Conservation (phyloP, 2,113 vertebrate species). For the Panthera leo region DNA sequence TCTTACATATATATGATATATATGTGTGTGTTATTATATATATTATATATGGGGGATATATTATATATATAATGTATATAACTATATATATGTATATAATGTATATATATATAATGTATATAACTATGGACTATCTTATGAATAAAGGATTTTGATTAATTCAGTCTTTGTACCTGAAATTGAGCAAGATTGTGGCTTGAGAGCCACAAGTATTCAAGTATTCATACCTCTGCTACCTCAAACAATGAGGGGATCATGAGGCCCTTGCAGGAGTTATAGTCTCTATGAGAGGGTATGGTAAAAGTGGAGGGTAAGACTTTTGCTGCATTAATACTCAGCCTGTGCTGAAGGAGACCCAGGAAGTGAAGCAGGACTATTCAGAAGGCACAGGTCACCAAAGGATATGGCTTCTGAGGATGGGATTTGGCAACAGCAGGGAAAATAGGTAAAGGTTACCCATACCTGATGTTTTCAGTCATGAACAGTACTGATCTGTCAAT, state of each 20-base stretch:
- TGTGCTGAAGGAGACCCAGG: neutral
- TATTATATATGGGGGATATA: too few relatives aligned
- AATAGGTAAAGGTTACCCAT: neutral
- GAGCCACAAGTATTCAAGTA: neutral
- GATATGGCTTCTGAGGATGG: neutral
- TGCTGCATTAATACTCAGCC: neutral
- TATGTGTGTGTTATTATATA: neutral
- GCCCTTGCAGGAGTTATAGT: neutral
- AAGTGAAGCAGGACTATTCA: neutral
- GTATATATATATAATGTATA: neutral
- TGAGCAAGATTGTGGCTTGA: neutral
- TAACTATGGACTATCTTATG: neutral
- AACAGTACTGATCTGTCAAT: neutral
- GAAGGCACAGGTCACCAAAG: neutral
- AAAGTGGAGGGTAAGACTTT: neutral
- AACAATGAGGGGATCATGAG: neutral
- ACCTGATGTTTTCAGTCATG: neutral
- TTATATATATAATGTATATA: neutral
- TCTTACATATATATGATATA: neutral
- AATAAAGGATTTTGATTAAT: neutral
- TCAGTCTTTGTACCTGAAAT: neutral
- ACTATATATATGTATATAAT: neutral
- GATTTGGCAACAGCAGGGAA: neutral
- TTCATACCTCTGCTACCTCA: neutral
- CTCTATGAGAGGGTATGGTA: accelerated